Evolutionary conservation across 1,140 invertebrate genomes (phyloP), one percentile per base, ranked within the genome.

Genomic region (Lordiphosa collinella): DNA sequence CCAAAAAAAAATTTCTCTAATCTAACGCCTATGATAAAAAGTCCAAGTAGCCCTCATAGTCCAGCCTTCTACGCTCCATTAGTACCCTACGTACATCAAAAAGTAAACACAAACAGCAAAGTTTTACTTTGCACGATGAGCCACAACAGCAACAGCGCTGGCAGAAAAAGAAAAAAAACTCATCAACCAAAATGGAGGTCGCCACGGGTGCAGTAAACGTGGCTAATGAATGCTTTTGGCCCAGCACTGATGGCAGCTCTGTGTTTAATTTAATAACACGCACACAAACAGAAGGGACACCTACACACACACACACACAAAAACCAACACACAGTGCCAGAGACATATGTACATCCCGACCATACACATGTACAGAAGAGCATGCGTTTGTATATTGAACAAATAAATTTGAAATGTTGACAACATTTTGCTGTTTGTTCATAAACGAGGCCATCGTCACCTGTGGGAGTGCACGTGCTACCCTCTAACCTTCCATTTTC

Each of bases 341-440:
- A 50, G 43, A 71, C 71, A 71, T 53, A 68, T 57, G 52, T 58
- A 67, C 76, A 76, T 67, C 36, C 40, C 53, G 25, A 29, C 62
- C 62, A 29, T 51, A 69, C 67, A 69, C 55, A 69, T 53, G 38
- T 41, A 53, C 55, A 66, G 47, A 68, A 53, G 43, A 57, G 63
- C 65, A 54, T 55, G 48, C 59, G 51, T 61, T 48, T 71, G 76
- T 82, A 68, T 82, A 82, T 82, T 82, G 78, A 82, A 84, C 78
- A 84, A 84, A 84, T 84, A 84, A 85, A 84, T 84, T 84, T 84
- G 79, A 84, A 84, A 84, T 84, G 78, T 84, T 84, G 78, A 84
- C 78, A 84, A 84, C 78, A 84, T 84, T 84, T 84, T 69, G 78
- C 72, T 84, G 78, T 84, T 84, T 84, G 78, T 84, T 84, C 72